Base-by-base conservation (phyloP, 92 coral and sea anemone species). In the Pocillopora grandis region DNA sequence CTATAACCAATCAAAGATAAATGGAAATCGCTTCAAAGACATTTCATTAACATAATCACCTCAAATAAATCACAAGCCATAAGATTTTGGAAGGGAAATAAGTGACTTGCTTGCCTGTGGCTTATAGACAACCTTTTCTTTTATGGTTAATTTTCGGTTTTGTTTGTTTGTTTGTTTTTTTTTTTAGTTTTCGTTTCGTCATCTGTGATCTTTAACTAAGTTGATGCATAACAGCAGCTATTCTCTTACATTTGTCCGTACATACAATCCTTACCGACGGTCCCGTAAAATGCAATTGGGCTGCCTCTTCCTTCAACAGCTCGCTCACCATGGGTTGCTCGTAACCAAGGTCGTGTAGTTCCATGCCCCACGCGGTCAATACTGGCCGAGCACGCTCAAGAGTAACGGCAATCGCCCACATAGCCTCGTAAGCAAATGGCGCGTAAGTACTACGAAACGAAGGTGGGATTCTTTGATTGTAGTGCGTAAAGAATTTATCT, bases 351-450 rank as follows among this genome's bases (percentile, higher is more conserved):
- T 77, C 66, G 42, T 81, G 65, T 60, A 90, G 70, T 12, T 63
- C 35, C 79, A 85, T 76, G 10, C 84, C 79, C 85, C 84, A 80
- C 3, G 13, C 83, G 0, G 37, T 67, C 23, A 94, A 85, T 21
- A 61, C 62, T 15, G 85, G 78, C 12, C 89, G 88, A 27, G 97
- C 90, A 35, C 91, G 89, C 63, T 94, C 80, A 31, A 97, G 80
- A 21, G 92, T 95, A 35, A 90, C 85, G 27, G 98, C 98, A 55
- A 97, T 89, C 12, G 99, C 91, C 93, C 98, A 97, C 61, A 97
- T 92, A 16, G 99, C 99, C 16, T 94, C 99, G 71, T 97, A 94
- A 23, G 88, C 93, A 63, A 90, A 87, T 62, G 91, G 87, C 2
- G 98, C 97, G 49, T 79, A 37, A 58, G 80, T 87, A n/a, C 92